Percentiles rank a stretch among this genome's conserved stretches.
phyloP scores from a whole-genome alignment of 2,797 vertebrate species.

The Rhynchonycteris naso region DNA sequence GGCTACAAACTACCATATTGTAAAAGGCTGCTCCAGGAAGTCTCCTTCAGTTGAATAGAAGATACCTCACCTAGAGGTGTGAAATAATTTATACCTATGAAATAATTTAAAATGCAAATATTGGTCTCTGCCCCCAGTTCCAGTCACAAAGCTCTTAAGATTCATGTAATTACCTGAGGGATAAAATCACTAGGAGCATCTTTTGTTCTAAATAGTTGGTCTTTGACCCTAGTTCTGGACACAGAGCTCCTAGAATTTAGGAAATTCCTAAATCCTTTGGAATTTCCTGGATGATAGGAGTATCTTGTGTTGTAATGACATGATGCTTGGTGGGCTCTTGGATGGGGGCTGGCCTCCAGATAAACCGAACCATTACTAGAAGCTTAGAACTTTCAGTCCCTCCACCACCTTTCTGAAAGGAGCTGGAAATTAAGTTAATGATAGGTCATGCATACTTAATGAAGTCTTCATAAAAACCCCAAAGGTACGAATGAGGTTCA shows the following conservation, averaged over 20 bases:
- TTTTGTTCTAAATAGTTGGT: neutral
- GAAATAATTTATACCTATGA: neutral
- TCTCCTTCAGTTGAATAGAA: neutral
- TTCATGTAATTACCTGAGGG: neutral
- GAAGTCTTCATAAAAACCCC: neutral
- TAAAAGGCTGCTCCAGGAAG: neutral
- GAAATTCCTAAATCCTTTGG: neutral
- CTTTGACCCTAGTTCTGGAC: neutral
- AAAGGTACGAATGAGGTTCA: accelerated
- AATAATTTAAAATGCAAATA: neutral
- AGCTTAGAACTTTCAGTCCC: neutral
- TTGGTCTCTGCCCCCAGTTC: neutral
- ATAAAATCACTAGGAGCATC: neutral
- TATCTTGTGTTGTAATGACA: neutral
- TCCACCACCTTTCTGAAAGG: neutral
- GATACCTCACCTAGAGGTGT: neutral
- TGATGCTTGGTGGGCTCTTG: neutral
- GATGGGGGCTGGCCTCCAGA: neutral
- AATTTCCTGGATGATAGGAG: neutral
- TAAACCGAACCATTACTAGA: neutral
- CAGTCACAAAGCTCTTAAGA: neutral
- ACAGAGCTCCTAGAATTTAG: neutral
- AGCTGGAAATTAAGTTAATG: neutral
- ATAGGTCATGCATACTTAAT: neutral
- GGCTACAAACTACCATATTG: neutral